phyloP scores from a whole-genome alignment of 2,797 vertebrate genomes.

The Diplodus sargus region DNA sequence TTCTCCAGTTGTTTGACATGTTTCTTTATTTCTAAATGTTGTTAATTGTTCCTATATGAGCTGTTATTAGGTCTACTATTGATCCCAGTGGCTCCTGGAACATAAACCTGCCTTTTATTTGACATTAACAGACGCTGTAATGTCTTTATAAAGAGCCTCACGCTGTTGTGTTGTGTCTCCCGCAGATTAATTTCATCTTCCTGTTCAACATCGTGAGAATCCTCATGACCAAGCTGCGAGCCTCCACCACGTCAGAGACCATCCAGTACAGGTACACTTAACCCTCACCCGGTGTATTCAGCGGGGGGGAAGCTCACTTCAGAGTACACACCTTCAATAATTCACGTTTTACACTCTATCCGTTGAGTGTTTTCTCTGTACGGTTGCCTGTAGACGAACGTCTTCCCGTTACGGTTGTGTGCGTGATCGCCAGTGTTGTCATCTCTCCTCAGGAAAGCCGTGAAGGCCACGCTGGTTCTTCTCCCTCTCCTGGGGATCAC shows the following conservation, averaged over 20 bases:
- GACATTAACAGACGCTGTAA: not conserved
- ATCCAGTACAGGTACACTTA: conserved; percentile 93
- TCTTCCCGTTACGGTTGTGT: conserved; percentile 12
- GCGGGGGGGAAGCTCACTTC: not conserved
- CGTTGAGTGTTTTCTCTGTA: not conserved
- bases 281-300: not conserved
- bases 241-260: conserved; percentile 95
- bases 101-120: too few relatives aligned
- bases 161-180: conserved; percentile 1
- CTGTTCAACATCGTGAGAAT: conserved; percentile 98
- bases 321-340: conserved; percentile 23
- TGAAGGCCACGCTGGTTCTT: conserved; percentile 95
- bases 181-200: conserved; percentile 96
- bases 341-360: conserved; percentile 13
- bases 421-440: not conserved
- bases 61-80: too few relatives aligned
- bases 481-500: conserved; percentile 95
- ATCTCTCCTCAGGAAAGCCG: conserved; percentile 88
- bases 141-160: not conserved
- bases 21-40: too few relatives aligned
- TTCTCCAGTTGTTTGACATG: too few relatives aligned
- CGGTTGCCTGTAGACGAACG: not conserved
- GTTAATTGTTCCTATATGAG: too few relatives aligned
- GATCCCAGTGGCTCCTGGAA: not conserved
- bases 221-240: conserved; percentile 96